Base-by-base conservation (phyloP, 2,888 invertebrate genomes). In the Agrotis segetum region DNA sequence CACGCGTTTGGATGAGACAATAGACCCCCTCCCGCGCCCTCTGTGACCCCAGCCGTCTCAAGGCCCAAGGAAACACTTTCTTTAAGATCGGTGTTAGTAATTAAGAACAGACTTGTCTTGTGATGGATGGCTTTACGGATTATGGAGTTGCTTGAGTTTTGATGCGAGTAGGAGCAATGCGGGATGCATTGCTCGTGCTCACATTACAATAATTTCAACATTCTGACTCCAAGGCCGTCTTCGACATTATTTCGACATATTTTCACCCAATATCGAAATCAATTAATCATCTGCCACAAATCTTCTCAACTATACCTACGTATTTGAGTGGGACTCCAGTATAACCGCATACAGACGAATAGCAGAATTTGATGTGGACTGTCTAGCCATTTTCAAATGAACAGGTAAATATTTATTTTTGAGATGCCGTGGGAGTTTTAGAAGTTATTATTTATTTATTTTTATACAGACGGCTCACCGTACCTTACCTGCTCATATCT, bases 1-100 rank as follows among this genome's bases (percentile, higher is more conserved):
- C 71, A 71, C 76, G 73, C 76, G 76, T 81, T 85, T 68, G 67
- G 67, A 69, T 66, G 67, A 77, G 63, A 84, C 85, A 84, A 82
- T 75, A 63, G 29, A 19, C 40, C 49, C 11, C 11, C 14, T 14
- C 29, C 29, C 6, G 34, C 21, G 13, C 29, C 29, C 21, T 1
- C 49, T 19, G 44, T 19, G 29, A 19, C 62, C 70, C 21, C 24
- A 6, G 0, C 9, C 29, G 50, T 44, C 40, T 46, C 16, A 3
- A 16, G 44, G 49, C 68, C 74, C 16, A 21, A 52, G 55, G 56
- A 60, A 47, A 58, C 40, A 58, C 74, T 65, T 75, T 73, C 67
- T 84, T 70, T 61, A 68, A 73, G 67, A 66, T 79, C 44, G 55
- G 67, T 49, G 74, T 63, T 73, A 66, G 29, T 71, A 70, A 82